A percentile compares a stretch with the other conserved stretches of the same genome.
Evolutionary conservation across 2,113 vertebrate genomes (phyloP).

Genomic region (Channa maculata): DNA sequence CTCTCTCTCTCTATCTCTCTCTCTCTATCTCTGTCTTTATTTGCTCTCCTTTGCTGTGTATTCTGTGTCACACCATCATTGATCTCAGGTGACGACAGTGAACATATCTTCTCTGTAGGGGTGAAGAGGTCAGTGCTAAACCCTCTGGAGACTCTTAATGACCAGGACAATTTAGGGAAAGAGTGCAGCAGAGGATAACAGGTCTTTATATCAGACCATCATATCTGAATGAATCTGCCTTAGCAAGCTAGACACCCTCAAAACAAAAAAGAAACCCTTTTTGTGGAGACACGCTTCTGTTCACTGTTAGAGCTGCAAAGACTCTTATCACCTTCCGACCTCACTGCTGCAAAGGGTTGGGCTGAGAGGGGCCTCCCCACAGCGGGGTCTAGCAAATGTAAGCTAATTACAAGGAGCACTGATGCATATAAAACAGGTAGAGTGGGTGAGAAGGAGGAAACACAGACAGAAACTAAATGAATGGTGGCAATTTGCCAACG

Average conservation of each 20-base stretch:
- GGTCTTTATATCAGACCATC: constrained; percentile 20
- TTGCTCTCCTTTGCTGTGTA: constrained; percentile 42
- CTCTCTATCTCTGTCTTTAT: constrained; percentile 51
- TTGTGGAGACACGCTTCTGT: constrained; percentile 11
- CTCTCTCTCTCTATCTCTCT: constrained; percentile 54
- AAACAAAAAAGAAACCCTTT: not conserved
- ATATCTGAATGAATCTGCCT: constrained; percentile 23
- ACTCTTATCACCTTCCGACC: constrained; percentile 31
- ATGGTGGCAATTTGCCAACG: constrained; percentile 12
- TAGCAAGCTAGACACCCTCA: not conserved
- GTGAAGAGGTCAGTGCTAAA: constrained; percentile 47
- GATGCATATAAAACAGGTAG: constrained; percentile 58
- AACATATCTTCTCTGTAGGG: constrained; percentile 46
- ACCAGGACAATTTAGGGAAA: constrained; percentile 19
- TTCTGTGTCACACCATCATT: constrained; percentile 57
- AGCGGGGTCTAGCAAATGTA: constrained; percentile 56
- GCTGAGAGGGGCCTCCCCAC: constrained; percentile 18
- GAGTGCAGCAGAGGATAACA: constrained; percentile 7
- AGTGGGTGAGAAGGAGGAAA: constrained; percentile 11
- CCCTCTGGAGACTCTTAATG: constrained; percentile 55
- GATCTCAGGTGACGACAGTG: constrained; percentile 55
- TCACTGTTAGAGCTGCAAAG: not conserved
- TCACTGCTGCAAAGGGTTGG: constrained; percentile 13
- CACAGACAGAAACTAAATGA: constrained; percentile 19
- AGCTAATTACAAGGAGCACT: constrained; percentile 65